Percentiles rank a stretch among this genome's conserved stretches.
Conservation (phyloP, 2,113 vertebrate genomes). For the Sapayoa aenigma region DNA sequence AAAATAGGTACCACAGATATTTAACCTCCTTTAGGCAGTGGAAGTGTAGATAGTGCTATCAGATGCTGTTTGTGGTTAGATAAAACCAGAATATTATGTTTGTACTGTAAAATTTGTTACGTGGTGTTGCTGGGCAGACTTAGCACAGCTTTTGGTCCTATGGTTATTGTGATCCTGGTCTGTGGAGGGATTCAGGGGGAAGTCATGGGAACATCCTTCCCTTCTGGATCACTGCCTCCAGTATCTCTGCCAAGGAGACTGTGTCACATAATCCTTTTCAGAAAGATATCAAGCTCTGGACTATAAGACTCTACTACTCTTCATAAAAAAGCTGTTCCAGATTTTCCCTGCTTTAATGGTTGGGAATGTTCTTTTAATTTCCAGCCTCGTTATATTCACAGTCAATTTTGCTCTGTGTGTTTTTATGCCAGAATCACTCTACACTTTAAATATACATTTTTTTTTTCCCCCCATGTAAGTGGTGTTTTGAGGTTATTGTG, state of each 20-base stretch:
- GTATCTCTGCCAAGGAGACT: neutral
- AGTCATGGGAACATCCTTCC: neutral
- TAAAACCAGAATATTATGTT: neutral
- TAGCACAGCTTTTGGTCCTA: accelerated
- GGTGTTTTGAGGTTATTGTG: neutral
- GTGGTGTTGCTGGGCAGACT: neutral
- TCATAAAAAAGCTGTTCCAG: neutral
- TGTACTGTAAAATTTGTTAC: accelerated
- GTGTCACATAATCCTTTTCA: neutral
- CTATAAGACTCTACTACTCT: neutral
- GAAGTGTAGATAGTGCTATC: neutral
- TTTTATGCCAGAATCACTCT: neutral
- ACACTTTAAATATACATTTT: neutral
- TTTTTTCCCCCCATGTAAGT: accelerated
- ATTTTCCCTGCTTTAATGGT: neutral
- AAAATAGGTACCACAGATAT: neutral
- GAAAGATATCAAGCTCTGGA: neutral
- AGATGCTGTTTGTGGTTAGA: neutral
- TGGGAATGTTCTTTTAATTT: neutral
- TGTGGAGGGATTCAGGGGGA: neutral
- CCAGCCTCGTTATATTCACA: neutral
- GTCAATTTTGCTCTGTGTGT: neutral
- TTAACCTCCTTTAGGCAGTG: neutral
- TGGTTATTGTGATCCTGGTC: neutral
- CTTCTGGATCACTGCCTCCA: neutral